phyloP scores from a whole-genome alignment of 2,797 vertebrate species.

The Steatocranus sp. region DNA sequence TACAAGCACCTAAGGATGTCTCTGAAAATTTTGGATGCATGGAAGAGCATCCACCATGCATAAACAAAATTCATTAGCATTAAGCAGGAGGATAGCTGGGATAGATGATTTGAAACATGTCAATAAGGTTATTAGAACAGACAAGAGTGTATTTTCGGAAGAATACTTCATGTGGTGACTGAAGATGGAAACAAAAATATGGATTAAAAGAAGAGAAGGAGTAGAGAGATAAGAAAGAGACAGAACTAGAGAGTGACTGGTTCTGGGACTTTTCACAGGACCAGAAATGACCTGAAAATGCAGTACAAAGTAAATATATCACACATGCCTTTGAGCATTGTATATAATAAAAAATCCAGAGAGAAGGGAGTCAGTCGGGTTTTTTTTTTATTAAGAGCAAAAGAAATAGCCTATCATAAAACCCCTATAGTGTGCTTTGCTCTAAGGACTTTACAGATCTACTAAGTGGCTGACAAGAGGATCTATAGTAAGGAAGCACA shows the following conservation, averaged over 20 bases:
- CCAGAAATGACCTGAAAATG: neutral
- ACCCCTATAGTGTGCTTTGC: conserved; percentile 30
- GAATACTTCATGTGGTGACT: neutral
- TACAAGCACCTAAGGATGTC: neutral
- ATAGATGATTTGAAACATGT: neutral
- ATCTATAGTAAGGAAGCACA: neutral
- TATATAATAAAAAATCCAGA: conserved; percentile 13
- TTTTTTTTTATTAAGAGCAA: neutral
- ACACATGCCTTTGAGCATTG: conserved; percentile 18
- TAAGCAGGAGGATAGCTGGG: neutral
- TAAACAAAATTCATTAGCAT: neutral
- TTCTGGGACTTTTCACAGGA: neutral
- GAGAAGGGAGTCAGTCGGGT: neutral
- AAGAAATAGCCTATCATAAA: conserved; percentile 21
- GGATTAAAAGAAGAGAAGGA: neutral
- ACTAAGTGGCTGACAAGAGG: conserved; percentile 31
- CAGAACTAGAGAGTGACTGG: neutral
- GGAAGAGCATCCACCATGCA: neutral
- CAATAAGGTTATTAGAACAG: neutral
- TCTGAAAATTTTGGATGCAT: neutral
- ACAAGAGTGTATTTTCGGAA: neutral
- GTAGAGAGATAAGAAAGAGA: neutral
- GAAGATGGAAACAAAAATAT: neutral
- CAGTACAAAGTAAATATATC: conserved; percentile 18
- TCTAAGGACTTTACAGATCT: conserved; percentile 15